phyloP scores from a whole-genome alignment of 2,888 invertebrate species.

The Orgyia antiqua region DNA sequence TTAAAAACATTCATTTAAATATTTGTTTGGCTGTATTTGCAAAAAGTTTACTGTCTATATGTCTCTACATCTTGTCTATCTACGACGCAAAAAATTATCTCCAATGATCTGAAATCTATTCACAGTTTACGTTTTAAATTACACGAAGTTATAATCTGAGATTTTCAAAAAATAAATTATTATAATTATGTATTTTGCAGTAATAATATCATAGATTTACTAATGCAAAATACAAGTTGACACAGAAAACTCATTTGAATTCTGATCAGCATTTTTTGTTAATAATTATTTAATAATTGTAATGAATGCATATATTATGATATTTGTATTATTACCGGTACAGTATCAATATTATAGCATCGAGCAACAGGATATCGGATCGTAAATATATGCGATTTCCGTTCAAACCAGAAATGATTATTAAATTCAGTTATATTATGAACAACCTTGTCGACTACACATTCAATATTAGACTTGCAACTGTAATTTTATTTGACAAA shows the following conservation, averaged over 20 bases:
- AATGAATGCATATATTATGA: constrained; percentile 2
- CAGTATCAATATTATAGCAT: constrained; percentile 11
- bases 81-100: no score
- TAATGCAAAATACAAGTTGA: background rate
- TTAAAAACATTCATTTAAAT: no score
- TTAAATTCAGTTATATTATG: constrained; percentile 13
- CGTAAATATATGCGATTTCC: constrained; percentile 23
- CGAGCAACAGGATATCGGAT: constrained; percentile 21
- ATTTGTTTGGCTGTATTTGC: no score
- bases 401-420: constrained; percentile 25
- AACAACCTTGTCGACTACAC: constrained; percentile 18
- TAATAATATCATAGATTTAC: no score
- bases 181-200: no score
- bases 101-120: no score
- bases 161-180: no score
- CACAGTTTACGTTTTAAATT: background rate
- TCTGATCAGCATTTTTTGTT: background rate
- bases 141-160: background rate
- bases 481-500: constrained; percentile 9
- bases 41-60: no score
- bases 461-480: constrained; percentile 11
- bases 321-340: constrained; percentile 8
- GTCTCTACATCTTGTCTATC: no score
- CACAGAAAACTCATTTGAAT: background rate
- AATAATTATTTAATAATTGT: constrained; percentile 1